Base-by-base conservation (phyloP, 2,797 vertebrate genomes). In the Rachycentron canadum region DNA sequence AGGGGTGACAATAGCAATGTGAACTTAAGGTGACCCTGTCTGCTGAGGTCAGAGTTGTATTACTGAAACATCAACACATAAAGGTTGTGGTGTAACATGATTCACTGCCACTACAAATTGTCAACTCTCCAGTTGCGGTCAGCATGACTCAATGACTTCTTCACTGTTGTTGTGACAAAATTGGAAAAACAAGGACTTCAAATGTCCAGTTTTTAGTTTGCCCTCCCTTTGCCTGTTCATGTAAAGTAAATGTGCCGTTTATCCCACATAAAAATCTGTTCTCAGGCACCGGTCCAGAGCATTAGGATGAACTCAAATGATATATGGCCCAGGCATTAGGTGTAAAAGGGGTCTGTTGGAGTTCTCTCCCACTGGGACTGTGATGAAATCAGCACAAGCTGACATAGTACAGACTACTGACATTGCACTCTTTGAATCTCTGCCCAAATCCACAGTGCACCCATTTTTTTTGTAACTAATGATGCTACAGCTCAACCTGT, bases 371-470 rank as follows among this genome's bases (percentile, higher is more conserved):
- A 83, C 62, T 63, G 74, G 71, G 79, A 41, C 78, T 64, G 81
- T 81, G 82, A 83, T 87, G 77, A 89, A 89, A 90, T 89, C 84
- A 75, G 78, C 79, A 76, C 62, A 83, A 83, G 77, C 68, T 85
- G 84, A 90, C 79, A 73, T 84, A 91, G 76, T 85, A 76, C 86
- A 91, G 89, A 90, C 69, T 81, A 79, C 76, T 79, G 83, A 81
- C 77, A 81, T 49, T 70, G 60, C 74, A 82, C 81, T 65, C 52
- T 73, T 72, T 57, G 23, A 67, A 73, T 84, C 60, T 68, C 73
- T 34, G 60, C 73, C 26, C 52, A 47, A 79, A 78, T 63, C 32
- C 75, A 38, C 36, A 0, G 4, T 7, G 28, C 11, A 23, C 30
- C 59, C 40, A 36, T 50, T 68, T 69, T 66, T n/a, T 47, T 86